Evolutionary conservation across 2,113 vertebrate species (phyloP), one percentile per base, ranked within the genome.

Genomic region (Caranx melampygus): DNA sequence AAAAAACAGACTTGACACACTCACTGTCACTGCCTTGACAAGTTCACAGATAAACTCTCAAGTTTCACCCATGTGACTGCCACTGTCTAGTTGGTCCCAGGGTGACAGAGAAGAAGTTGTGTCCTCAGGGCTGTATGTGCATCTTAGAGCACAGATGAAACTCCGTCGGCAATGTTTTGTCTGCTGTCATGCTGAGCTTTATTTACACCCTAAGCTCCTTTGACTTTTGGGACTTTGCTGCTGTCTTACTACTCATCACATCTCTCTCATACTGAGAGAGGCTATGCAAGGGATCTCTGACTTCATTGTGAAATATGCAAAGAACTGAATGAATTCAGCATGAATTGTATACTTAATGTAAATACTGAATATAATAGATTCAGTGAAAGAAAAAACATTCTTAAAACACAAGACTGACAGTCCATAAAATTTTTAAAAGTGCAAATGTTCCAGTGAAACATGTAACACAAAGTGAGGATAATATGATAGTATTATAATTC

Each of bases 51-150:
- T 55, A 63, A 80, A 82, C 51, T 78, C 76, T 88, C 60, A 79
- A 78, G 75, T 77, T 82, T 86, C 81, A 72, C 68, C 82, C 66
- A 1, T 71, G 74, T 60, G 75, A 72, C 62, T 87, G 76, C 74
- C 54, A 71, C 57, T 74, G 86, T 81, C 79, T 60, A 15, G 67
- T 69, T 34, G 61, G 83, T 85, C 82, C 66, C 83, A 12, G 74
- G 66, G 57, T 91, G 85, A 85, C 75, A 81, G 63, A 84, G 78
- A 62, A 77, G 82, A 84, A 86, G 82, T 74, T 26, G 6, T 78
- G 84, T 86, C 86, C 82, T 88, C 54, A 0, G 85, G 89, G 85
- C 88, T 85, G 66, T 86, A 61, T 65, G 72, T 81, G 81, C 66
- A 44, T 89, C 83, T 81, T 33, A 54, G 77, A 78, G 72, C 67